phyloP scores from a whole-genome alignment of 2,888 invertebrate species.

The Drosophila peninsularis region DNA sequence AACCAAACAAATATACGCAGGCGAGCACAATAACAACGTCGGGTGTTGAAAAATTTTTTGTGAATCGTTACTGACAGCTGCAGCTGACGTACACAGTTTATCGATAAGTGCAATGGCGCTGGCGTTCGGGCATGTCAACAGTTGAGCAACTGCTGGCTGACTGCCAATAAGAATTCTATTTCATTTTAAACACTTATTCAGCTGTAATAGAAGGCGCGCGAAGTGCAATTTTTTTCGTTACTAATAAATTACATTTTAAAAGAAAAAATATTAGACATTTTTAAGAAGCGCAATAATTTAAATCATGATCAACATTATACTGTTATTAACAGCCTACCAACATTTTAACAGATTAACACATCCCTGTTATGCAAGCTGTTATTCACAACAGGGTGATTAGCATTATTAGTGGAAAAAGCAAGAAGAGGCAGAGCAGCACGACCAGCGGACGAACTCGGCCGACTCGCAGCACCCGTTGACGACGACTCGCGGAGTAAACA shows the following conservation, averaged over 20 bases:
- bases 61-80: constrained; percentile 70
- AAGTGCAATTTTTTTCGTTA: not conserved
- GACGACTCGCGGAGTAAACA: constrained; percentile 56
- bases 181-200: not conserved
- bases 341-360: constrained; percentile 12
- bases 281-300: not conserved
- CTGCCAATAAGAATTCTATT: not conserved
- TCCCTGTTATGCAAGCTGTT: constrained; percentile 39
- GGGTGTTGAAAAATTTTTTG: constrained; percentile 59
- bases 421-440: constrained; percentile 48
- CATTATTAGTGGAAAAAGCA: constrained; percentile 1
- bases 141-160: constrained; percentile 31
- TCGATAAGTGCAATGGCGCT: constrained; percentile 35
- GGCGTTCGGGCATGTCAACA: constrained; percentile 24
- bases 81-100: constrained; percentile 76
- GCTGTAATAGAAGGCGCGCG: not conserved
- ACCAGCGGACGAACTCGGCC: constrained; percentile 40
- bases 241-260: not conserved
- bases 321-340: constrained; percentile 20
- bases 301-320: not conserved
- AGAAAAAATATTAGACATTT: not conserved
- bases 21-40: constrained; percentile 52
- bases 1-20: constrained; percentile 31
- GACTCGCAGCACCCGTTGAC: constrained; percentile 47
- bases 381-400: constrained; percentile 47